Base-by-base conservation (phyloP, 2,797 vertebrate genomes). In the Melanogrammus aeglefinus region DNA sequence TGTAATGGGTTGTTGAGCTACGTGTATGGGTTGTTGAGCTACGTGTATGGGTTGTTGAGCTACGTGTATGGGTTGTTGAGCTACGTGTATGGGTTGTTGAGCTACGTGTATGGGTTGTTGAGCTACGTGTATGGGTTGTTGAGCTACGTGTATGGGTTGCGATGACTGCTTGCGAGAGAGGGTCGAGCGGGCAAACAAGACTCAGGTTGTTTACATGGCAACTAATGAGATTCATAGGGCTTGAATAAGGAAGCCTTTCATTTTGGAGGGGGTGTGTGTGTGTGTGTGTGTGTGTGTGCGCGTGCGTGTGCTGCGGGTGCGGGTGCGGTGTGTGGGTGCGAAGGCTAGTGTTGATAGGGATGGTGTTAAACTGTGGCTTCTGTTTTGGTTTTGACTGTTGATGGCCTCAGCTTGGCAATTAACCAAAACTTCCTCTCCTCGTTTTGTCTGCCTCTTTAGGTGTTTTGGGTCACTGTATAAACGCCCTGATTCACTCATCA, bases 391-490 rank as follows among this genome's bases (percentile, higher is more conserved):
- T 91, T 90, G 92, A 90, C 88, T 85, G 78, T 84, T 72, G 36
- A 35, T 81, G 74, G 78, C 83, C 83, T 87, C 76, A 86, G 92
- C 94, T 91, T 92, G 8, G n/a, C 21, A n/a, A 63, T 63, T 63
- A 24, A 63, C 57, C n/a, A 63, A 63, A 24, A 2, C 0, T 63
- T 63, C 57, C 57, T 24, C 57, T 24, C 51, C 4, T 63, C n/a
- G 57, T 63, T 6, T 63, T n/a, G n/a, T 72, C 75, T 80, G 21
- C 79, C 27, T 73, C 9, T 85, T 70, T 73, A 99, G 98, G 97
- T 99, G 92, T 99, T 99, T 91, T 99, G 97, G 98, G 97, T 93
- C 96, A 98, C 93, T 99, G 97, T 93, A 97, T 99, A 93, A 98
- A 99, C 88, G 98, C 97, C 89, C 95, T 99, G 95, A 95, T 99